A percentile compares a stretch with the other conserved stretches of the same genome.
Conservation (phyloP, 2,113 vertebrate species). For the Speoplatyrhinus poulsoni region DNA sequence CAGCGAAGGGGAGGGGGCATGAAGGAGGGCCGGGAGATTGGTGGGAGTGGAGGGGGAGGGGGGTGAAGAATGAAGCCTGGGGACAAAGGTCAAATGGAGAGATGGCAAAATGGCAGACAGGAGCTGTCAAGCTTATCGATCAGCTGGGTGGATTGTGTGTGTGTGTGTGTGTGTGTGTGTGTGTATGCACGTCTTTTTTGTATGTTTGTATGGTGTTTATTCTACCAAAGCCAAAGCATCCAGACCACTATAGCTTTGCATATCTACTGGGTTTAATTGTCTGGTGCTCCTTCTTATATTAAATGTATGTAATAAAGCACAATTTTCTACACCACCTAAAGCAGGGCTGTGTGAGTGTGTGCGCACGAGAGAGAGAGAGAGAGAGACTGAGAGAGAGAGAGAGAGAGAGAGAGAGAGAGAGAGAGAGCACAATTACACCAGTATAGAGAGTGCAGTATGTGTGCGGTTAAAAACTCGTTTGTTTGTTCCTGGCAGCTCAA, state of each 20-base stretch:
- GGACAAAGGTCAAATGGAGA: slow-evolving; percentile 51
- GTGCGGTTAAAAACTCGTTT: slow-evolving; percentile 66
- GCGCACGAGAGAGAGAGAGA: slow-evolving; percentile 4
- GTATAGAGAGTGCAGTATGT: slow-evolving; percentile 27
- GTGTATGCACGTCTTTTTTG: slow-evolving; percentile 8
- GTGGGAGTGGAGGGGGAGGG: slow-evolving; percentile 26
- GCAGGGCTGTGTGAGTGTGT: no score
- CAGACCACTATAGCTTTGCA: neutral
- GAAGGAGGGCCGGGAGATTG: slow-evolving; percentile 36
- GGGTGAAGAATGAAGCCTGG: slow-evolving; percentile 19
- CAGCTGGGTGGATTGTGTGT: slow-evolving; percentile 20
- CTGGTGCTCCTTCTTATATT: neutral
- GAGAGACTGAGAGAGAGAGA: slow-evolving; percentile 11
- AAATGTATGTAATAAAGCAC: slow-evolving; percentile 3
- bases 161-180: neutral
- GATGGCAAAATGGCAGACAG: slow-evolving; percentile 31
- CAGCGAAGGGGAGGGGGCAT: slow-evolving; percentile 32
- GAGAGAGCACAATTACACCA: slow-evolving; percentile 28
- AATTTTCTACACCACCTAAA: slow-evolving; percentile 14
- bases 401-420: slow-evolving; percentile 11
- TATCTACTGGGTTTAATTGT: slow-evolving; percentile 8
- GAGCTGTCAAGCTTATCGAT: slow-evolving; percentile 55
- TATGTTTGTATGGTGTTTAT: neutral
- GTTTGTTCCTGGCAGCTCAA: slow-evolving; percentile 71
- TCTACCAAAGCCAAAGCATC: no score